Conservation (phyloP, 2,888 invertebrate species). For the Smittia aterrima region DNA sequence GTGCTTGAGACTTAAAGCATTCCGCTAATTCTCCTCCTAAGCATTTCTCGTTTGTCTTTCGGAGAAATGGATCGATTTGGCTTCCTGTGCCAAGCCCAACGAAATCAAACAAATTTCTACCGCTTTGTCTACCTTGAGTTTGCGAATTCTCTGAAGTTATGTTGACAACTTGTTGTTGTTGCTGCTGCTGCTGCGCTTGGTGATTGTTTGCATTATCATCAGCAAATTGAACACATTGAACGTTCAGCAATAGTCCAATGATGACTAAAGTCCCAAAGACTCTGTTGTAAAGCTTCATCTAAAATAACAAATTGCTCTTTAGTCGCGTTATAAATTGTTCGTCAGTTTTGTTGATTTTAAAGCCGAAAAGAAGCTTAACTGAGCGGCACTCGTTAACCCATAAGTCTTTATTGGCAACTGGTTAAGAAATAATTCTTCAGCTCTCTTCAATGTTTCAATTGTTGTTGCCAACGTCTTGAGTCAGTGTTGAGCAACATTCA, state of each 20-base stretch:
- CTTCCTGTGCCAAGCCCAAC: constrained; percentile 72
- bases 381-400: not conserved
- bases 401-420: constrained; percentile 10
- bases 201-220: not conserved
- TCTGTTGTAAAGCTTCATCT: not conserved
- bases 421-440: not conserved
- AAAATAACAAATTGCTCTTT: constrained; percentile 9
- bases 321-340: not conserved
- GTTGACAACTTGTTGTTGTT: not conserved
- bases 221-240: constrained; percentile 13
- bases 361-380: not conserved
- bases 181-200: too few species aligned
- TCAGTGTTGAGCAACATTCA: constrained; percentile 17
- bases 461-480: not conserved
- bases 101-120: constrained; percentile 74
- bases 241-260: not conserved
- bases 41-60: constrained; percentile 71
- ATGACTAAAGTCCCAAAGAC: not conserved
- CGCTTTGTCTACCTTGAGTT: constrained; percentile 57
- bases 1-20: constrained; percentile 78
- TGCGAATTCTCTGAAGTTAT: not conserved
- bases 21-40: constrained; percentile 78
- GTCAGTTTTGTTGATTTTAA: not conserved
- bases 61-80: constrained; percentile 75
- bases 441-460: not conserved